Evolutionary conservation across 2,888 invertebrate species (phyloP), one percentile per base, ranked within the genome.

Genomic region (Cetonia aurata): DNA sequence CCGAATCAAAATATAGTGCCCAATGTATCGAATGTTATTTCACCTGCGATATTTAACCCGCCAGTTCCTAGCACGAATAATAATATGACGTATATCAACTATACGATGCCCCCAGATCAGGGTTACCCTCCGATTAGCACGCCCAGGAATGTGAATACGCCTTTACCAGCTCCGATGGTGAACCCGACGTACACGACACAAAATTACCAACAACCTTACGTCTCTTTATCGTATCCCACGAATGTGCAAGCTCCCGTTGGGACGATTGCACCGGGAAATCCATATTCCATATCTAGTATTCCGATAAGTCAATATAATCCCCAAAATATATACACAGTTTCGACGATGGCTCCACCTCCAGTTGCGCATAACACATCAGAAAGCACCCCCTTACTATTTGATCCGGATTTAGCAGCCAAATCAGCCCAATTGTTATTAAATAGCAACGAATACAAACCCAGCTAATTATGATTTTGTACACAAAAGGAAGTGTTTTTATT

Each of bases 331-430:
- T 67, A 67, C 41, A 56, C 56, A 15, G 12, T 52, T 6, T 42
- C 62, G 33, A 41, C 56, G 19, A 56, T 56, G 37, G 37, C 55
- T 33, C 46, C 13, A 13, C 57, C 57, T 17, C 31, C 31, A 19
- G 41, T 57, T 15, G 41, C 19, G n/a, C 57, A 57, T 9, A 42
- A 15, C n/a, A 42, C 42, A 0, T 10, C 41, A n/a, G 57, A 37
- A 41, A n/a, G 41, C 15, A 42, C 57, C 6, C 73, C 77, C 0
- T 72, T 83, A 25, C 78, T 84, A 70, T 84, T 81, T 75, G 84
- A 85, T 77, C 84, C 84, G 0, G 82, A 82, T 41, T 82, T 85
- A 69, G 85, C 85, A 4, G 84, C 84, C 3, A 79, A 80, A 72
- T 84, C 84, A 4, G 85, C 85, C 3, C 83, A 84, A 72, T 82